Evolutionary conservation across 2,888 invertebrate species (phyloP), one percentile per base, ranked within the genome.

Genomic region (Pharmacophagus antenor): DNA sequence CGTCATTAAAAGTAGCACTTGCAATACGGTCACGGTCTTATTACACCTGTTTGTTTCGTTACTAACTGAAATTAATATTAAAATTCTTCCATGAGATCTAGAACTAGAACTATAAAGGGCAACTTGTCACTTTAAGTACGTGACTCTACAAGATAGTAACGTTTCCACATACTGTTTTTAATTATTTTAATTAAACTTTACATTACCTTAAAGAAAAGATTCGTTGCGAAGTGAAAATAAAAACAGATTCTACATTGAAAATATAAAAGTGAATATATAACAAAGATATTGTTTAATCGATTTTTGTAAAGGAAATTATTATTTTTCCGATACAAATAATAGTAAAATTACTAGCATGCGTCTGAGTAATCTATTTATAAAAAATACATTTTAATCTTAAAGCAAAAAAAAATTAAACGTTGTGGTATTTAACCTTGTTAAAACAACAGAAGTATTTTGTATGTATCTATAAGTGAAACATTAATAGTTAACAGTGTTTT

Each of bases 71-170:
- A 23, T 22, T 47, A 44, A 53, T 22, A 42, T 31, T 27, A n/a
- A n/a, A 47, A 17, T 37, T 46, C 41, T 8, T 56, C n/a, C 37
- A 17, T 42, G 48, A 49, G 49, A 18, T 49, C 56, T 56, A 56
- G 56, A 56, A 23, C 5, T 42, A 48, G 18, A 2, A 41, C 48
- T 23, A 41, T 12, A 49, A 54, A 56, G 41, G 25, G 57, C 51
- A 51, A 51, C 51, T 51, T 23, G 57, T 44, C 17, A 17, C 42
- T 8, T 37, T 42, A 17, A 42, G 42, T 42, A 25, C 22, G 20
- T 23, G 42, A 42, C 18, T 25, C 31, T 31, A 31, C 31, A 31
- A 31, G 31, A 31, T 31, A 31, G 31, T 31, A 51, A 50, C 10
- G 0, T 51, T 7, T 17, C 21, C 15, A 15, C 21, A 17, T 15